Conservation (phyloP, 2,888 invertebrate genomes). For the Epistrophe grossulariae region DNA sequence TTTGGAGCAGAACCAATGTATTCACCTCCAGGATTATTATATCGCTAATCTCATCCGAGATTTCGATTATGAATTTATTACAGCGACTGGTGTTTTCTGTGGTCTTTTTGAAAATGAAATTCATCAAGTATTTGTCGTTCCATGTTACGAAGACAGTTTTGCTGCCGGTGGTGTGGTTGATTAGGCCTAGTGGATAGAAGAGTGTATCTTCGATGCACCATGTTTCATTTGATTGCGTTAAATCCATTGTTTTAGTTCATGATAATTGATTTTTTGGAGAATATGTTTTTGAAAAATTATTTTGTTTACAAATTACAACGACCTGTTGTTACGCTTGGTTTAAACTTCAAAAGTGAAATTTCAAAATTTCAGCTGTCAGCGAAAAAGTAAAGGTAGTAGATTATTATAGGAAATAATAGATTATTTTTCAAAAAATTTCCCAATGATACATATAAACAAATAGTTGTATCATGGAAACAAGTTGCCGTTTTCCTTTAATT, state of each 20-base stretch:
- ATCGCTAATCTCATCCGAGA: slow-evolving; percentile 76
- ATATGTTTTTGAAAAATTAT: not conserved
- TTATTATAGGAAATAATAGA: not conserved
- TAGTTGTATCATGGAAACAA: too few relatives aligned
- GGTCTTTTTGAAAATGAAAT: slow-evolving; percentile 81
- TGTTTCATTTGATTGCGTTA: slow-evolving; percentile 51
- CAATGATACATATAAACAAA: too few relatives aligned
- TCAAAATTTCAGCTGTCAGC: slow-evolving; percentile 11
- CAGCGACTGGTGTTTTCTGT: slow-evolving; percentile 67
- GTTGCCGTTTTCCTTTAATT: too few relatives aligned
- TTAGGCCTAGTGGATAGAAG: slow-evolving; percentile 80
- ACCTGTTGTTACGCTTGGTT: slow-evolving; percentile 22
- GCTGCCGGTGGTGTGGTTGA: slow-evolving; percentile 79
- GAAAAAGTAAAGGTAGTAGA: slow-evolving; percentile 21
- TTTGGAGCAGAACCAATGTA: slow-evolving; percentile 80
- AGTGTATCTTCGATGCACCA: slow-evolving; percentile 82
- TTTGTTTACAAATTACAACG: slow-evolving; percentile 33
- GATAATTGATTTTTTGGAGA: not conserved
- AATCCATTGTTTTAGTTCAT: slow-evolving; percentile 45
- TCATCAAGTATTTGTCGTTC: slow-evolving; percentile 81
- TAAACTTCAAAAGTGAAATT: slow-evolving; percentile 7
- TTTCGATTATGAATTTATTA: slow-evolving; percentile 71
- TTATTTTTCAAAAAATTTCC: too few relatives aligned
- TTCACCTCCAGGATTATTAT: slow-evolving; percentile 81
- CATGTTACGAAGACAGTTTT: slow-evolving; percentile 82